These are phyloP conservation scores for Chlorodrepanis virens DNA, from an alignment of 2,113 vertebrate genomes.

Conservation along the genomic window DNA sequence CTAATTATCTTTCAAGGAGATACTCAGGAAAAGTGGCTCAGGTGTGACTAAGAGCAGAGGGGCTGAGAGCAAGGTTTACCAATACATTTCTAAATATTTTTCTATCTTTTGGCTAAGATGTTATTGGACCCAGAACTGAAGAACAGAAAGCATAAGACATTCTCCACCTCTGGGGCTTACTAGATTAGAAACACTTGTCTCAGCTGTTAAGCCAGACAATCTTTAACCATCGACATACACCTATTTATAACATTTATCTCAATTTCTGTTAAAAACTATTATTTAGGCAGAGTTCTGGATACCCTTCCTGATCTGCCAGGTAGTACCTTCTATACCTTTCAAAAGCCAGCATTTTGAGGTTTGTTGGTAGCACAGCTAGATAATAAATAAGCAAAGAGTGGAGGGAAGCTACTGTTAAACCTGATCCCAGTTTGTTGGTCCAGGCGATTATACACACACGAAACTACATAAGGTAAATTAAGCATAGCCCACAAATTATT, in stretches of 20 bases:
- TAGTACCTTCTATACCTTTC: neutral
- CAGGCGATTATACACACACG: neutral
- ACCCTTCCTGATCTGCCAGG: neutral
- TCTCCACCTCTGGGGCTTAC: neutral
- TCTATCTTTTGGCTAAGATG: neutral
- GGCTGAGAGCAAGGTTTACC: neutral
- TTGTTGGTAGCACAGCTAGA: neutral
- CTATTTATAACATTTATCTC: neutral
- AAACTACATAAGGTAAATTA: neutral
- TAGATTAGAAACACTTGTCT: neutral
- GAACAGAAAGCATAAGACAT: neutral
- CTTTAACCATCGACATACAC: rapidly evolving
- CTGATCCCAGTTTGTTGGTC: neutral
- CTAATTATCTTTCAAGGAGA: neutral
- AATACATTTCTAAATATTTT: neutral
- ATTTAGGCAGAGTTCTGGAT: neutral
- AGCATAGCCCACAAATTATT: neutral
- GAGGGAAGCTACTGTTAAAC: neutral
- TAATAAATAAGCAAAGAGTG: neutral
- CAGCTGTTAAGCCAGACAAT: neutral
- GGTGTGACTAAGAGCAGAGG: neutral
- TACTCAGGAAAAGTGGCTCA: neutral
- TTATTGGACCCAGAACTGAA: neutral
- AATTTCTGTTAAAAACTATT: neutral
- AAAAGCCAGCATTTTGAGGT: neutral